A percentile compares a stretch with the other conserved stretches of the same genome.
Conservation (phyloP, 2,888 invertebrate genomes). For the Oscheius sp. region DNA sequence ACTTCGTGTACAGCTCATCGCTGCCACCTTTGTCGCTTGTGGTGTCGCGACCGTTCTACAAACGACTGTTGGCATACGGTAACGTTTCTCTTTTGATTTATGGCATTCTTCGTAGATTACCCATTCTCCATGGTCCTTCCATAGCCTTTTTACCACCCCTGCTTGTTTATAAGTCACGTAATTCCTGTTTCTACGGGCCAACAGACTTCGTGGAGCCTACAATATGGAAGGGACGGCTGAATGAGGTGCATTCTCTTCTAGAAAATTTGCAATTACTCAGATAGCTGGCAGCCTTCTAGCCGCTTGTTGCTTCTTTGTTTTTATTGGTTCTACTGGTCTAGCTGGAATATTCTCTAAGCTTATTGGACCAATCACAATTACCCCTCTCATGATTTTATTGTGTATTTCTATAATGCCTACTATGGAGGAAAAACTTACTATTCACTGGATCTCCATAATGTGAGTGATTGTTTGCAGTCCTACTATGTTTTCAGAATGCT, state of each 20-base stretch:
- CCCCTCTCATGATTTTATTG: constrained; percentile 64
- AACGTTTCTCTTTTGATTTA: background rate
- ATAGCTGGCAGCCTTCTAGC: constrained; percentile 60
- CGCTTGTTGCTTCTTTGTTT: constrained; percentile 60
- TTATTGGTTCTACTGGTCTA: constrained; percentile 60
- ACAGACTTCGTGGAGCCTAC: constrained; percentile 54
- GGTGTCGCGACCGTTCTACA: constrained; percentile 63
- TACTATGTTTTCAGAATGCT: constrained; percentile 54
- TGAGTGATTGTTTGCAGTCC: constrained; percentile 49
- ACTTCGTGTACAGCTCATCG: constrained; percentile 61
- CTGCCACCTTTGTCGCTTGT: constrained; percentile 62
- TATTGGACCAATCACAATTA: constrained; percentile 67
- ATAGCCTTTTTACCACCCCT: constrained; percentile 67
- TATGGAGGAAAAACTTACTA: constrained; percentile 54
- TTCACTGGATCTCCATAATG: constrained; percentile 66
- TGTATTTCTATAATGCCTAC: constrained; percentile 59
- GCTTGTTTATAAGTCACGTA: constrained; percentile 43
- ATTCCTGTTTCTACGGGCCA: constrained; percentile 46
- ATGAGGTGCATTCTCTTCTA: background rate
- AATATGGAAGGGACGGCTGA: constrained; percentile 45
- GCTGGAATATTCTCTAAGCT: constrained; percentile 60
- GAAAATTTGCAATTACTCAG: constrained; percentile 39
- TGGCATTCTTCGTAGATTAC: constrained; percentile 33
- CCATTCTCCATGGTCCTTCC: constrained; percentile 66
- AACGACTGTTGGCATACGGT: constrained; percentile 62